Evolutionary conservation across 1,140 invertebrate genomes (phyloP), one percentile per base, ranked within the genome.

Genomic region (Phymastichus coffea): DNA sequence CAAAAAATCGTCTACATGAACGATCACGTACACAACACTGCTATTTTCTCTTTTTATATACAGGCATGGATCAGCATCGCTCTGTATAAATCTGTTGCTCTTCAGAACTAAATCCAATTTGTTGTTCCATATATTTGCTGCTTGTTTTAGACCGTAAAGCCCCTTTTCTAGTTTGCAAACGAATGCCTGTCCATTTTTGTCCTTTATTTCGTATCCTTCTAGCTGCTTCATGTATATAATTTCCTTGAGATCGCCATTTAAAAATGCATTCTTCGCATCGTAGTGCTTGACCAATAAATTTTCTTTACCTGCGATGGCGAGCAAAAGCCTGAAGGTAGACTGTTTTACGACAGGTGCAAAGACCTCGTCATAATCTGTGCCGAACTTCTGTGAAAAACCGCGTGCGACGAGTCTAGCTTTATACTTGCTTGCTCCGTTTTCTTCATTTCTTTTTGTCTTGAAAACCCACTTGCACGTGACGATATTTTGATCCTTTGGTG

Each of bases 141-240:
- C n/a, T n/a, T n/a, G n/a, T n/a, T n/a, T n/a, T n/a, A n/a, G n/a
- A n/a, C n/a, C n/a, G n/a, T n/a, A n/a, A n/a, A n/a, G 7, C n/a
- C n/a, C n/a, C n/a, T n/a, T n/a, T n/a, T 37, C n/a, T 22, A 30
- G 23, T 52, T 20, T 14, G 37, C 7, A 19, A 23, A 15, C 52
- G 68, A 30, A 71, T 38, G 41, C 73, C 71, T 38, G 56, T 62
- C 10, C 65, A 66, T 3, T 30, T 23, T 51, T 47, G 58, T 6
- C 57, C 55, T 51, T 48, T 38, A 12, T 26, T 52, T 52, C 19
- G 44, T 48, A 60, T 20, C 59, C 67, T 17, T 66, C 48, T 12
- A 72, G 74, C 51, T 68, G 68, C 47, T 66, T 60, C 75, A 80
- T 79, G 48, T 76, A 80, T 4, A 80, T 70, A 7, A 75, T 69